Evolutionary conservation across 2,113 vertebrate species (phyloP).

Genomic region (Lophius piscatorius): DNA sequence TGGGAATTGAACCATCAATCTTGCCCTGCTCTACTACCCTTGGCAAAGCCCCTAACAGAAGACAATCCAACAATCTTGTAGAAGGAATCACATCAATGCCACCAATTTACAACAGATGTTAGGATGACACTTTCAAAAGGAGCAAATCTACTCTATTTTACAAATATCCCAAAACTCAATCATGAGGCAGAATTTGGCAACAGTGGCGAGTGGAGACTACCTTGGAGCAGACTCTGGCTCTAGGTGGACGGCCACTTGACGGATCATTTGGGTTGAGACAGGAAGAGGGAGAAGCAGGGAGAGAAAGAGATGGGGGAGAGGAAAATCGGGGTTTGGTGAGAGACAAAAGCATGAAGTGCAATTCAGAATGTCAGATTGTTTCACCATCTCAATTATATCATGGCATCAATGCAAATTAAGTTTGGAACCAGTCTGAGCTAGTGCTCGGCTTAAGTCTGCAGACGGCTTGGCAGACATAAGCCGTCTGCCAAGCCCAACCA

Average conservation of each 20-base stretch:
- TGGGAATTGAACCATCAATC: not conserved
- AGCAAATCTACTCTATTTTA: too few relatives aligned
- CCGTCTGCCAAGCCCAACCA: constrained; percentile 60
- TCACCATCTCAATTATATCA: constrained; percentile 8
- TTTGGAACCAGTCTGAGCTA: constrained; percentile 14
- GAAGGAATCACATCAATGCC: too few relatives aligned
- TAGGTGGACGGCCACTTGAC: too few relatives aligned
- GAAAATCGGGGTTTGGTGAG: not conserved
- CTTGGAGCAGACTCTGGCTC: too few relatives aligned
- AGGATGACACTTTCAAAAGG: too few relatives aligned
- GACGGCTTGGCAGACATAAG: constrained; percentile 41
- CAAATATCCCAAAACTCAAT: too few relatives aligned
- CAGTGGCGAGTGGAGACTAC: too few relatives aligned
- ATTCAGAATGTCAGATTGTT: not conserved
- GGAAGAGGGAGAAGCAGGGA: too few relatives aligned
- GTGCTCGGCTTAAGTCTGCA: constrained; percentile 37
- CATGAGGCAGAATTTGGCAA: too few relatives aligned
- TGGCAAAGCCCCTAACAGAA: not conserved
- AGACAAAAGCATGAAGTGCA: not conserved
- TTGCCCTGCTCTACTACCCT: not conserved
- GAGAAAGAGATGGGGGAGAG: not conserved
- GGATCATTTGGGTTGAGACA: too few relatives aligned
- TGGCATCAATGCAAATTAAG: constrained; percentile 11
- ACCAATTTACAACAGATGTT: too few relatives aligned
- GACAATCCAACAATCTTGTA: not conserved